Base-by-base conservation (phyloP, 2,113 vertebrate genomes). In the Xiphophorus hellerii region DNA sequence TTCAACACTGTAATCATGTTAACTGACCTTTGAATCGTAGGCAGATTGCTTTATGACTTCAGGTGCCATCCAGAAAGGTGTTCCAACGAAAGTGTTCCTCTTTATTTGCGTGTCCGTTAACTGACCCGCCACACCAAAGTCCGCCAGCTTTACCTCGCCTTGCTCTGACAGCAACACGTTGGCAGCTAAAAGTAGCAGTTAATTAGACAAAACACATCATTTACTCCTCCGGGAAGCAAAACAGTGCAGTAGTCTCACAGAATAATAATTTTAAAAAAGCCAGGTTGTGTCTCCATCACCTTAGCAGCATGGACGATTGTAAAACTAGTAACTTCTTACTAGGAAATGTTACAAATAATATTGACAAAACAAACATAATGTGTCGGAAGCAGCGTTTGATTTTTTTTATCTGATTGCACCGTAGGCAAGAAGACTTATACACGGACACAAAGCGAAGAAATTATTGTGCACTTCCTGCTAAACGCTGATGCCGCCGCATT, bases 31-130 rank as follows among this genome's bases (percentile, higher is more conserved):
- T 30, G 95, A 99, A 89, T 99, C 98, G 13, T 99, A 99, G 0
- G 97, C 96, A 0, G 98, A 98, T 73, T 99, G 98, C 78, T 98
- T 98, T 85, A 99, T 99, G 91, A 99, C 98, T 89, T 99, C 98
- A 3, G 98, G 98, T 3, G 98, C 98, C 98, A 99, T 99, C 98
- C 98, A 99, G 92, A 99, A 99, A 0, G 97, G 98, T 30, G 98
- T 99, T 69, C 98, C 98, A 63, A 99, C 98, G 82, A 99, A 99
- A 0, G 98, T 99, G 83, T 99, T 98, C 86, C 97, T 95, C 85
- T 99, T 99, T 87, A 99, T 98, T 92, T 99, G 98, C 0, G 97
- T 98, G 83, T 99, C 98, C 0, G 98, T 98, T 78, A 99, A 91
- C 86, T 99, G 98, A 6, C 98, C 98, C 0, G 98, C 97, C 83